Conservation (phyloP, 2,888 invertebrate genomes). For the Drepana falcataria region DNA sequence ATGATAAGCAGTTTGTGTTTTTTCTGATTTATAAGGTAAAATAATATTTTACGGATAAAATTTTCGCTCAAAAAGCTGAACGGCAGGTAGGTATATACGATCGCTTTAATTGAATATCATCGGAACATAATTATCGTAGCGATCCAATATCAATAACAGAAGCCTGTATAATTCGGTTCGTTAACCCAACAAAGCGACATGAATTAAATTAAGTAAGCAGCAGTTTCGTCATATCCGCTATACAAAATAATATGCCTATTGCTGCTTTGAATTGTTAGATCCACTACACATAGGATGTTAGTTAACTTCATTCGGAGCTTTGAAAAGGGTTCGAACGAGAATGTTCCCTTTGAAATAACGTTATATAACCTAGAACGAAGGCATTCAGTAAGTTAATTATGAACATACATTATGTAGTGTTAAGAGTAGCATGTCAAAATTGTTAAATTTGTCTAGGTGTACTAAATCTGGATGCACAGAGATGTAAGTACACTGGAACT, state of each 20-base stretch:
- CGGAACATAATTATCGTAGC: not conserved
- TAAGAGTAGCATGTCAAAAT: too few relatives aligned
- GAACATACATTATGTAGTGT: too few relatives aligned
- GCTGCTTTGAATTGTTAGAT: not conserved
- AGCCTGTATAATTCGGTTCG: not conserved
- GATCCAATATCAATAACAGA: not conserved
- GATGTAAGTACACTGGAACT: too few relatives aligned
- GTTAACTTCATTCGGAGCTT: not conserved
- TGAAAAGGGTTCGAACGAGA: not conserved
- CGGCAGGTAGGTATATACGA: not conserved
- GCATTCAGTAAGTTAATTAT: not conserved
- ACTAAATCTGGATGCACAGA: too few relatives aligned
- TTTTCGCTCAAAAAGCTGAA: not conserved
- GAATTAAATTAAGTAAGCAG: not conserved
- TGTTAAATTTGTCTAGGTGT: too few relatives aligned
- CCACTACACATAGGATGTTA: not conserved
- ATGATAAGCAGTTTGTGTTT: too few relatives aligned
- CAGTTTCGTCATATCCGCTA: not conserved
- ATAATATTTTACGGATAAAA: not conserved
- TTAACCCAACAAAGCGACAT: not conserved
- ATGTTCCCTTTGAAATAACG: not conserved
- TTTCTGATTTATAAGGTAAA: not conserved
- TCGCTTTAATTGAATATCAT: conserved; percentile 1
- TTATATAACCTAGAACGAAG: not conserved
- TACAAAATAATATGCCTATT: not conserved